phyloP scores from a whole-genome alignment of 2,888 invertebrate species.

The Agrotis puta region DNA sequence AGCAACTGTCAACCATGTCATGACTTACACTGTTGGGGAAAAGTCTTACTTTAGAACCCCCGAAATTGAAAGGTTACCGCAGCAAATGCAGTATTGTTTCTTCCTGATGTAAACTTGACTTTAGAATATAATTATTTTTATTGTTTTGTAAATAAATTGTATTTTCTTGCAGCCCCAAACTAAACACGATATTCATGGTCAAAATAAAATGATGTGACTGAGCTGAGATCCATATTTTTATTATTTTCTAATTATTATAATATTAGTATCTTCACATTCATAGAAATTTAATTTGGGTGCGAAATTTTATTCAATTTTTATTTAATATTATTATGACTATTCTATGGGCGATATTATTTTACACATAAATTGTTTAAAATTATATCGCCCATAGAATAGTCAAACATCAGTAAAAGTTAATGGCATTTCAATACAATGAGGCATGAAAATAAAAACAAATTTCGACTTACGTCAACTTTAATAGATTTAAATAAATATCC shows the following conservation, averaged over 20 bases:
- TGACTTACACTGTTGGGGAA: slow-evolving; percentile 84
- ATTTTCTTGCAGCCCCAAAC: slow-evolving; percentile 34
- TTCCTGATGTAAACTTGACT: slow-evolving; percentile 75
- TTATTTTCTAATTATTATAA: neutral
- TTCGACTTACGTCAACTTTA: slow-evolving; percentile 65
- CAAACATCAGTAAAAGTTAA: too few relatives aligned
- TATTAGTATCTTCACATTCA: too few relatives aligned
- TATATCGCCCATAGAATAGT: neutral
- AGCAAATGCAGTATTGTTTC: slow-evolving; percentile 87
- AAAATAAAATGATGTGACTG: slow-evolving; percentile 32
- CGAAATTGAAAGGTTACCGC: slow-evolving; percentile 81
- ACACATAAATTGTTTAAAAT: too few relatives aligned
- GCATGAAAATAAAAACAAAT: slow-evolving; percentile 8
- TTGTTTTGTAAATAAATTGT: slow-evolving; percentile 43
- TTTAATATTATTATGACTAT: too few relatives aligned
- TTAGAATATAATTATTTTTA: slow-evolving; percentile 36
- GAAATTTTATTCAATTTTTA: neutral
- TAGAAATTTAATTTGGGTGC: too few relatives aligned
- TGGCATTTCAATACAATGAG: too few relatives aligned
- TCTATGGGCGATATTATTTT: too few relatives aligned
- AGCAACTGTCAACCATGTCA: slow-evolving; percentile 85
- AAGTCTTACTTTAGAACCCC: slow-evolving; percentile 85
- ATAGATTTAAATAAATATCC: slow-evolving; percentile 80
- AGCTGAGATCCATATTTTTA: neutral
- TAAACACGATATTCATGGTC: neutral